Percentiles rank a stretch among this genome's conserved stretches.
These are phyloP conservation scores for Pycnonotus jocosus DNA, from an alignment of 2,113 vertebrate genomes.

Conservation along the genomic window DNA sequence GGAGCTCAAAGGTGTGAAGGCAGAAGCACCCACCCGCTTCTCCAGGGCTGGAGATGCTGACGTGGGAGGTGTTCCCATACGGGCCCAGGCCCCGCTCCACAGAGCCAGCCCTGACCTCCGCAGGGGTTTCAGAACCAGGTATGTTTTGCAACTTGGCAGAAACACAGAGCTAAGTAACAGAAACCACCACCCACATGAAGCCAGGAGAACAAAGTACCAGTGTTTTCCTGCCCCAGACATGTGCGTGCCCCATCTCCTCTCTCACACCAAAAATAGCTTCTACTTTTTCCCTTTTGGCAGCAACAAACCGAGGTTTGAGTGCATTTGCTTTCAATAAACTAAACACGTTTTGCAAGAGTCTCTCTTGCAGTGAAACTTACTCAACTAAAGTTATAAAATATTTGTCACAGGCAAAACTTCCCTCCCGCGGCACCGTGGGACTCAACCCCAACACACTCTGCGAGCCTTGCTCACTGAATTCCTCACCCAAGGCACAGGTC, in stretches of 20 bases:
- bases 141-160: slow-evolving; percentile 52
- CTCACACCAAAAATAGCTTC: slow-evolving; percentile 53
- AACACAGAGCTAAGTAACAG: slow-evolving; percentile 30
- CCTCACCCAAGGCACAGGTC: background rate
- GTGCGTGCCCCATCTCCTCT: slow-evolving; percentile 44
- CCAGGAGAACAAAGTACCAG: slow-evolving; percentile 54
- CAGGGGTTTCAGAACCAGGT: slow-evolving; percentile 42
- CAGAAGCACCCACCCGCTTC: background rate
- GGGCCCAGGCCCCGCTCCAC: background rate
- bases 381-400: background rate
- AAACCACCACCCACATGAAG: slow-evolving; percentile 61
- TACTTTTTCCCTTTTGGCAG: slow-evolving; percentile 54
- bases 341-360: background rate
- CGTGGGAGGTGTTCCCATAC: background rate
- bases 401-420: background rate
- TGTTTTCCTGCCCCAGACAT: slow-evolving; percentile 54
- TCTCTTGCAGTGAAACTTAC: background rate
- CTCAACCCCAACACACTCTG: background rate
- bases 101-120: background rate
- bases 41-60: background rate
- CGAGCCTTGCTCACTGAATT: fast-evolving
- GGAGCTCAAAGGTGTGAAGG: background rate
- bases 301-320: background rate
- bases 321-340: slow-evolving; percentile 48
- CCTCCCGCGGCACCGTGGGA: background rate